Percentiles rank a stretch among this genome's conserved stretches.
Evolutionary conservation across 2,113 vertebrate species (phyloP).

Genomic region (Bagarius yarrelli): DNA sequence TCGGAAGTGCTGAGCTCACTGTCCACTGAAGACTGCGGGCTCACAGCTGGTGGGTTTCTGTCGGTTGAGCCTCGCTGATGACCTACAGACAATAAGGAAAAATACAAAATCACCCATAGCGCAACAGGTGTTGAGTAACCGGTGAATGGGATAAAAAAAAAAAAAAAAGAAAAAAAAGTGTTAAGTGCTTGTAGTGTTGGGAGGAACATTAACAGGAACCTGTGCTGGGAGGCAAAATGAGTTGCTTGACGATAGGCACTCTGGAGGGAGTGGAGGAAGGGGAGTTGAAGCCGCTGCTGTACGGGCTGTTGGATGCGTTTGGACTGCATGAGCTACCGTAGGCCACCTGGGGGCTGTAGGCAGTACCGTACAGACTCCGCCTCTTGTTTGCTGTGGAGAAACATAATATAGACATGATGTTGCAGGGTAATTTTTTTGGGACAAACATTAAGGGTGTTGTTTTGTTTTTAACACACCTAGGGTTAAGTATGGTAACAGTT

Average conservation of each 20-base stretch:
- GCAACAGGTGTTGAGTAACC: not conserved
- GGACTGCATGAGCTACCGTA: conserved; percentile 86
- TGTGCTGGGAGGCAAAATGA: conserved; percentile 84
- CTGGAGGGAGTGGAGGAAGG: conserved; percentile 89
- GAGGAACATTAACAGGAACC: conserved; percentile 63
- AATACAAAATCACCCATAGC: not conserved
- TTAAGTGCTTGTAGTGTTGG: not conserved
- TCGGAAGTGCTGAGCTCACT: conserved; percentile 98
- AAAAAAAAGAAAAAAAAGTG: not conserved
- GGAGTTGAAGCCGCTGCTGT: conserved; percentile 93
- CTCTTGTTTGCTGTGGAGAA: conserved; percentile 83
- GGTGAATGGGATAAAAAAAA: too few species aligned
- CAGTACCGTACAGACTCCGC: conserved; percentile 86
- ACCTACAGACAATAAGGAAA: conserved; percentile 65
- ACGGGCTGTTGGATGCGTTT: conserved; percentile 86
- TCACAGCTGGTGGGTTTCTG: conserved; percentile 82
- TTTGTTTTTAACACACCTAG: not conserved
- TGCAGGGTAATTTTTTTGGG: conserved; percentile 8
- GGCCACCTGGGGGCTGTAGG: conserved; percentile 78
- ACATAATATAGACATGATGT: not conserved
- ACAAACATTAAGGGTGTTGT: not conserved
- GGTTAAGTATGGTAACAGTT: too few species aligned
- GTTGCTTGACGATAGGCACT: conserved; percentile 86
- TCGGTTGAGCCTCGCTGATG: conserved; percentile 84
- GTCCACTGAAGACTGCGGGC: conserved; percentile 95